Percentiles rank a stretch among this genome's conserved stretches.
Evolutionary conservation across 2,113 vertebrate genomes (phyloP).

Genomic region (Engraulis encrasicolus): DNA sequence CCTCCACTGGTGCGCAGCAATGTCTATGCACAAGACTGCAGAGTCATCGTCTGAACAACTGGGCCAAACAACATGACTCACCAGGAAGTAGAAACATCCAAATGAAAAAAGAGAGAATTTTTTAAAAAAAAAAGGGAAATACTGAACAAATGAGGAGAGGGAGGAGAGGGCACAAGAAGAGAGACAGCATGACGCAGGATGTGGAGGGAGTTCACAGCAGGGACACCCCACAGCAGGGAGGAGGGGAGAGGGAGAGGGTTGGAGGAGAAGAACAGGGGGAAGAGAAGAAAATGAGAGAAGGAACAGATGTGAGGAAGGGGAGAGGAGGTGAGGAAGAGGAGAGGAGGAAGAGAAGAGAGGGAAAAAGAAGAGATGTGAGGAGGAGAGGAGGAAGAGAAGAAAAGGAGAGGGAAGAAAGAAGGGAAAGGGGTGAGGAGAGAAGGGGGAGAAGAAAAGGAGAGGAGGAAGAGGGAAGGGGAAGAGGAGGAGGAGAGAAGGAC

Average conservation of each 20-base stretch:
- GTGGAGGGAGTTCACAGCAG: not conserved
- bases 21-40: not conserved
- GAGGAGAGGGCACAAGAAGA: not conserved
- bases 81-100: not conserved
- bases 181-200: not conserved
- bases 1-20: not conserved
- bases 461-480: too few species aligned
- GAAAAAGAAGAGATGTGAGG: not conserved
- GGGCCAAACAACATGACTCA: not conserved
- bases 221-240: not conserved
- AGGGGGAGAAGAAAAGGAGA: not conserved
- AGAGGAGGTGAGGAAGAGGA: not conserved
- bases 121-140: not conserved
- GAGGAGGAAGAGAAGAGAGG: not conserved
- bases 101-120: too few species aligned
- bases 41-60: not conserved
- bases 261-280: too few species aligned
- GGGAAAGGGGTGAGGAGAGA: not conserved
- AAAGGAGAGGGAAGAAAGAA: not conserved
- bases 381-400: too few species aligned
- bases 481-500: too few species aligned
- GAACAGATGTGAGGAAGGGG: too few species aligned
- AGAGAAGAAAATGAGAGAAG: too few species aligned
- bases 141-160: not conserved
- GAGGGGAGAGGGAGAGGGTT: not conserved